These are phyloP conservation scores for Cyrtonyx montezumae DNA, from an alignment of 2,113 vertebrate genomes.

Conservation along the genomic window DNA sequence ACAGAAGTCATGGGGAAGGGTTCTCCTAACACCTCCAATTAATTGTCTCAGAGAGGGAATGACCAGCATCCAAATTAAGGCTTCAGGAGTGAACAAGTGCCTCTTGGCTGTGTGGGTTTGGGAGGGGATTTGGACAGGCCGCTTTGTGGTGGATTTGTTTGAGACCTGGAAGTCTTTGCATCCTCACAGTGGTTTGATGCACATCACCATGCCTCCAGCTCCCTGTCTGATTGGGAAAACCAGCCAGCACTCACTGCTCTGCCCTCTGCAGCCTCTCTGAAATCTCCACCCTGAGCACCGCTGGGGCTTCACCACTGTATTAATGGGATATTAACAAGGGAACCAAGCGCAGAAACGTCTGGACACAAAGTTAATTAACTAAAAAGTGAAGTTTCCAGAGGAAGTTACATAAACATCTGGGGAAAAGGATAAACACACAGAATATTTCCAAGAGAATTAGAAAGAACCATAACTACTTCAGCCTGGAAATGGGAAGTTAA, in stretches of 20 bases:
- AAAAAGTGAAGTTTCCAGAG: slow-evolving; percentile 55
- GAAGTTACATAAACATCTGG: slow-evolving; percentile 52
- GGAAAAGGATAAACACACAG: slow-evolving; percentile 39
- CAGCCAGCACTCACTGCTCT: no score
- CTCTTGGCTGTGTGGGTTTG: background rate
- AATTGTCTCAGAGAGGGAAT: slow-evolving; percentile 65
- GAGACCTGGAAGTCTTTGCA: background rate
- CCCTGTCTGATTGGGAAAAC: background rate
- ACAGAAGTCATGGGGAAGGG: background rate
- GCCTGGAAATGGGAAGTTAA: slow-evolving; percentile 63
- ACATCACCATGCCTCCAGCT: background rate
- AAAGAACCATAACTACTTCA: slow-evolving; percentile 47
- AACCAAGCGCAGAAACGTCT: slow-evolving; percentile 26
- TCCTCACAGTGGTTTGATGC: background rate
- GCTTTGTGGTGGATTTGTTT: background rate
- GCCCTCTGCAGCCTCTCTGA: background rate
- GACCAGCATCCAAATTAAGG: slow-evolving; percentile 74
- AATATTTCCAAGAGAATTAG: slow-evolving; percentile 57
- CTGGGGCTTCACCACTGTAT: background rate
- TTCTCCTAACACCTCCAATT: slow-evolving; percentile 65
- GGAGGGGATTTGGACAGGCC: background rate
- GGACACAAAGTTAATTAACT: slow-evolving; percentile 50
- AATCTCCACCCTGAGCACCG: background rate
- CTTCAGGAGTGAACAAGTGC: slow-evolving; percentile 36
- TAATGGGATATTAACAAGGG: background rate